Evolutionary conservation across 2,888 invertebrate genomes (phyloP).

Genomic region (Hoplodrina blanda): DNA sequence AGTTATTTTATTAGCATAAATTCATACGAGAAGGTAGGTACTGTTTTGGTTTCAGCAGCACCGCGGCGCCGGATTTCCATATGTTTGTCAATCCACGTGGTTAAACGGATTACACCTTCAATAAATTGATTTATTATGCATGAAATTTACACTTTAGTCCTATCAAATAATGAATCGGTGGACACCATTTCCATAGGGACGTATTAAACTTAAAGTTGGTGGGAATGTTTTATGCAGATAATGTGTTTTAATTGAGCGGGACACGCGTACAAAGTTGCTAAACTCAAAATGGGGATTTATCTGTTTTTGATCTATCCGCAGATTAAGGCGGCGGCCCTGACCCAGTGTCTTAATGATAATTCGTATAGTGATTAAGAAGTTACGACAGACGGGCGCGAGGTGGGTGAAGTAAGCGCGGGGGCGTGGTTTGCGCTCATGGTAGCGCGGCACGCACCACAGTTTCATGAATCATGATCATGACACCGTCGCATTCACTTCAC

Average conservation of each 20-base stretch:
- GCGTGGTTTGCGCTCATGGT: slow-evolving; percentile 58
- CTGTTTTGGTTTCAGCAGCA: slow-evolving; percentile 32
- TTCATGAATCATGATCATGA: slow-evolving; percentile 58
- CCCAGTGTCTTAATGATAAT: slow-evolving; percentile 64
- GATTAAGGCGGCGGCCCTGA: slow-evolving; percentile 63
- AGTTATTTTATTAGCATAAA: slow-evolving; percentile 48
- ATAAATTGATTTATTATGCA: slow-evolving; percentile 53
- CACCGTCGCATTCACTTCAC: slow-evolving; percentile 54
- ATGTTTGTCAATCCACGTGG: slow-evolving; percentile 43
- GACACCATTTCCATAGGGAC: slow-evolving; percentile 8
- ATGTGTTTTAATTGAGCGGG: slow-evolving; percentile 15
- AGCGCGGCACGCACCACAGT: slow-evolving; percentile 60
- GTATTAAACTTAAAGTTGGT: slow-evolving; percentile 10
- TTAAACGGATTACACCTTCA: slow-evolving; percentile 48
- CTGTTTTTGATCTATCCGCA: slow-evolving; percentile 60
- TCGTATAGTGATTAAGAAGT: slow-evolving; percentile 62
- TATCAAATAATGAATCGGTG: slow-evolving; percentile 16
- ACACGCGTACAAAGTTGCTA: slow-evolving; percentile 7
- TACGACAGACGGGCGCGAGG: slow-evolving; percentile 38
- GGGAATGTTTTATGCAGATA: slow-evolving; percentile 9
- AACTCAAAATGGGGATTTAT: slow-evolving; percentile 55
- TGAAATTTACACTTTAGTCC: slow-evolving; percentile 38
- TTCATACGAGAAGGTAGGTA: slow-evolving; percentile 29
- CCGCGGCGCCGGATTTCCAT: slow-evolving; percentile 39
- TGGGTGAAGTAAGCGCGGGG: slow-evolving; percentile 39